Conservation (phyloP, 2,113 vertebrate genomes). For the Alectura lathami region DNA sequence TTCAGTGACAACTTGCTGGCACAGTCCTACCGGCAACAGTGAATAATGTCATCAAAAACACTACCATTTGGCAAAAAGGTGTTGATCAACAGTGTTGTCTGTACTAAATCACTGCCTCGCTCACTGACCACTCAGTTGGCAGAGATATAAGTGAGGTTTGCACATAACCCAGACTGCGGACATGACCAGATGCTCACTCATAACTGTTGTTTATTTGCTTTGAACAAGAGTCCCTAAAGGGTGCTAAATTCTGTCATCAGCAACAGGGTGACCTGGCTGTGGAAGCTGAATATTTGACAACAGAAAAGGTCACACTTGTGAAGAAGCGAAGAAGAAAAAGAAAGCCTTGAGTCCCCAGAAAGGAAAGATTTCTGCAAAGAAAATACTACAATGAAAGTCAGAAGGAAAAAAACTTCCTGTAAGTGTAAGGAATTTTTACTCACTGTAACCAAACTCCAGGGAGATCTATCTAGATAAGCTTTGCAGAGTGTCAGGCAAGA, state of each 20-base stretch:
- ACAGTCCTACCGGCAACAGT: neutral
- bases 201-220: neutral
- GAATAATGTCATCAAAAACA: neutral
- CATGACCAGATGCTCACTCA: neutral
- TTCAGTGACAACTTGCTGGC: neutral
- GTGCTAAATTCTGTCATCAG: neutral
- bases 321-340: neutral
- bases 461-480: neutral
- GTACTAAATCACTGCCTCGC: neutral
- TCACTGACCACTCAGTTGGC: neutral
- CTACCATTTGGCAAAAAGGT: neutral
- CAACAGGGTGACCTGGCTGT: neutral
- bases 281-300: neutral
- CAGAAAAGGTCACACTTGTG: neutral
- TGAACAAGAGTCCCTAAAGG: neutral
- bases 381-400: neutral
- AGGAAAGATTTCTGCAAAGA: neutral
- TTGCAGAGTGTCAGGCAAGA: neutral
- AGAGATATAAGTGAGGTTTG: neutral
- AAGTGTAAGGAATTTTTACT: neutral
- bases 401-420: neutral
- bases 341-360: neutral
- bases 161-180: neutral
- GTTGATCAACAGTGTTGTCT: neutral
- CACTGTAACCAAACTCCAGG: constrained; percentile 24